phyloP scores from a whole-genome alignment of 1,140 invertebrate genomes.

The Campoletis sonorensis region DNA sequence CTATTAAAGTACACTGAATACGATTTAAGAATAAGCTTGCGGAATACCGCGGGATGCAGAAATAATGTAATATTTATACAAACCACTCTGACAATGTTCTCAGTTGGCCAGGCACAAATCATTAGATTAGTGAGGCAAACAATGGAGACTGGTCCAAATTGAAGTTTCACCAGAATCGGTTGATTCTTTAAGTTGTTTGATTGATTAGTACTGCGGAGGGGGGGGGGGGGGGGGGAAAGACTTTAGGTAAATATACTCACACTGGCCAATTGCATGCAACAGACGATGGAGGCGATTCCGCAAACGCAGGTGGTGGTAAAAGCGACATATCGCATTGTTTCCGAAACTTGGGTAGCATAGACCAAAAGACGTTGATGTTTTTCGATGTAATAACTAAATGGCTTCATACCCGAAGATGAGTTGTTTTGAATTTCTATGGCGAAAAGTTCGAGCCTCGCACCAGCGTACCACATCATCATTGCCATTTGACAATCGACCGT shows the following conservation, averaged over 20 bases:
- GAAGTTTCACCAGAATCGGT: not conserved
- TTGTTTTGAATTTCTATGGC: slow-evolving; percentile 44
- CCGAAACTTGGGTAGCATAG: slow-evolving; percentile 44
- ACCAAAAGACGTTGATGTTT: slow-evolving; percentile 60
- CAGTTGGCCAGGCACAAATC: not conserved
- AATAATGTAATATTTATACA: no score
- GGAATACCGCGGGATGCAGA: no score
- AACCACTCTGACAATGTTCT: not conserved
- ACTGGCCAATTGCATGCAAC: not conserved
- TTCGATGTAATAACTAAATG: slow-evolving; percentile 58
- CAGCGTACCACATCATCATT: slow-evolving; percentile 60
- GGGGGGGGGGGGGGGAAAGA: no score
- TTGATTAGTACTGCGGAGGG: no score
- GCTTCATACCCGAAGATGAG: slow-evolving; percentile 37
- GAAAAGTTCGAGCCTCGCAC: slow-evolving; percentile 60
- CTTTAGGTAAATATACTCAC: no score
- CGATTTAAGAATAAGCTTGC: no score
- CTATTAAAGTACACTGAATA: no score
- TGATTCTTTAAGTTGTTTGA: no score
- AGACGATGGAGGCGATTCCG: not conserved
- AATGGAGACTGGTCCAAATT: not conserved
- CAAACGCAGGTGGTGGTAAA: not conserved
- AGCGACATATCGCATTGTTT: slow-evolving; percentile 8
- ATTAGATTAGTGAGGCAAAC: not conserved
- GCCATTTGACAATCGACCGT: slow-evolving; percentile 59